A percentile compares a stretch with the other conserved stretches of the same genome.
phyloP scores from a whole-genome alignment of 2,113 vertebrate species.

The Pelobates fuscus region DNA sequence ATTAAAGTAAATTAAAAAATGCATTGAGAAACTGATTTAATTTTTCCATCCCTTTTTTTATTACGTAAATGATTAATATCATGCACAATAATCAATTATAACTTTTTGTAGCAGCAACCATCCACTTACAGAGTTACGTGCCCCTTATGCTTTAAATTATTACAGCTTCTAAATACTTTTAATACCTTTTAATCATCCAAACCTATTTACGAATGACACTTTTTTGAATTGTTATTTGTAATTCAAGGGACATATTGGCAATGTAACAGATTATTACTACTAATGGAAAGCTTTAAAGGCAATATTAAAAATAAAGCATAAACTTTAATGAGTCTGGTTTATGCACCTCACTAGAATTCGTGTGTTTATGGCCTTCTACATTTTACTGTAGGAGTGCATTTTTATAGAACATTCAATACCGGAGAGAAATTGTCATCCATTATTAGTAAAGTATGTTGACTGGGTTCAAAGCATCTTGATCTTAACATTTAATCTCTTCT shows the following conservation, averaged over 20 bases:
- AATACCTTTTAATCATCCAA: too few species aligned
- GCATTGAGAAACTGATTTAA: too few species aligned
- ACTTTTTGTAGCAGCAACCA: too few species aligned
- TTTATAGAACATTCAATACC: slow-evolving; percentile 15
- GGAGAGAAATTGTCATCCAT: slow-evolving; percentile 5
- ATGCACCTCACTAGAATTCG: not conserved
- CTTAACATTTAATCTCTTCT: slow-evolving; percentile 39
- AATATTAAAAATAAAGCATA: not conserved
- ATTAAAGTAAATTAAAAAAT: too few species aligned
- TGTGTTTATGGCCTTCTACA: not conserved
- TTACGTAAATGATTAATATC: too few species aligned
- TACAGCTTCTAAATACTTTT: too few species aligned
- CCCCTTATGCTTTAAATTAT: too few species aligned
- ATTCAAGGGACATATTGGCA: not conserved
- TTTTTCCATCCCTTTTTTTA: too few species aligned
- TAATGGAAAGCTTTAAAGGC: not conserved
- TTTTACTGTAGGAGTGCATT: not conserved
- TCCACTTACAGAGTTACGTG: too few species aligned
- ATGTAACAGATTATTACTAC: not conserved
- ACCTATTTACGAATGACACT: too few species aligned
- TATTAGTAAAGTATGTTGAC: slow-evolving; percentile 27
- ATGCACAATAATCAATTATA: too few species aligned
- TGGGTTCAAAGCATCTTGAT: slow-evolving; percentile 24
- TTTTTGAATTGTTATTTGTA: not conserved
- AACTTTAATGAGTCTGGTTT: not conserved